Conservation (phyloP, 2,888 invertebrate species). For the Frankliniella fusca region DNA sequence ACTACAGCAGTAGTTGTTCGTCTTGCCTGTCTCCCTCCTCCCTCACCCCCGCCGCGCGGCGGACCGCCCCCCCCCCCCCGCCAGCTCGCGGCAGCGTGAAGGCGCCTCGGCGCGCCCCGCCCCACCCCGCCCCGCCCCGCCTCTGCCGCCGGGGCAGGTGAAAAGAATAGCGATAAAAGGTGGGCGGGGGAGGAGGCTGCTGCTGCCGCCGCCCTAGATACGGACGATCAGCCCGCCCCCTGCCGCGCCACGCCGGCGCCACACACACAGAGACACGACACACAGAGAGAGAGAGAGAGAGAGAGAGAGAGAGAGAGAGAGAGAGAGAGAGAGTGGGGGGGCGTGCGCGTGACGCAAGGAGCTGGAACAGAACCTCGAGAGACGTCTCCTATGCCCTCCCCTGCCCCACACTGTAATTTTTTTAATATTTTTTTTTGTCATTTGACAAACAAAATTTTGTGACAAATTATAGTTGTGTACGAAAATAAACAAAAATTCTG, state of each 20-base stretch:
- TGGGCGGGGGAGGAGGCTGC: neutral
- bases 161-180: conserved; percentile 1
- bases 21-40: neutral
- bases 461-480: too few species aligned
- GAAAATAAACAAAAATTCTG: too few species aligned
- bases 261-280: neutral
- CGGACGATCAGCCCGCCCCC: neutral
- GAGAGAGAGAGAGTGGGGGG: neutral
- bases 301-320: too few species aligned
- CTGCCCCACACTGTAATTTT: too few species aligned
- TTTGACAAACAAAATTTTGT: too few species aligned
- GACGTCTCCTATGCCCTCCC: too few species aligned
- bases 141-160: neutral
- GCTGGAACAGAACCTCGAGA: too few species aligned
- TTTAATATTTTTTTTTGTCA: too few species aligned
- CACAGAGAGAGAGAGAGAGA: neutral
- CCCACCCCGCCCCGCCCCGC: neutral
- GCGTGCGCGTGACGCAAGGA: neutral
- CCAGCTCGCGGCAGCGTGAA: neutral
- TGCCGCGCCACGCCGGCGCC: neutral
- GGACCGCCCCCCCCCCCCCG: neutral
- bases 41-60: neutral
- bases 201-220: too few species aligned
- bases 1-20: neutral
- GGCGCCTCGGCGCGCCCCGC: neutral